Conservation (phyloP, 2,888 invertebrate species). For the Serripes groenlandicus region DNA sequence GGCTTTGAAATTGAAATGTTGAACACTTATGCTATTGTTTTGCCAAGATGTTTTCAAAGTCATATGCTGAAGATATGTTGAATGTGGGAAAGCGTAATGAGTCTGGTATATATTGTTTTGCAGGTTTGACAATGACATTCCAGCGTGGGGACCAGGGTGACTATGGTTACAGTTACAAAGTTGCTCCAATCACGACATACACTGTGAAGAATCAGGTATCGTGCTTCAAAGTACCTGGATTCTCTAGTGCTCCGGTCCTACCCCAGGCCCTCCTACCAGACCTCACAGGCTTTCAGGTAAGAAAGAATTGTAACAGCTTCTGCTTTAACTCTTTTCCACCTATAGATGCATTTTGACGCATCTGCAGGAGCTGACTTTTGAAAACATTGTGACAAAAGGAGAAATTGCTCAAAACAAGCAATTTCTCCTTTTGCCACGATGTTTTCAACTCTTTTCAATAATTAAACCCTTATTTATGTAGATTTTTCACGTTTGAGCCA, state of each 20-base stretch:
- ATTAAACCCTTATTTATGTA: no score
- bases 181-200: slow-evolving; percentile 93
- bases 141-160: slow-evolving; percentile 90
- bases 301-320: background rate
- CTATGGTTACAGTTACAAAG: slow-evolving; percentile 81
- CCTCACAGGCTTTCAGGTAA: slow-evolving; percentile 91
- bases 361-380: background rate
- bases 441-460: background rate
- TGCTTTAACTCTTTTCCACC: background rate
- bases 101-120: slow-evolving; percentile 6
- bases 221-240: slow-evolving; percentile 95
- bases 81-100: no score
- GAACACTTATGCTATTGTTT: no score
- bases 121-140: slow-evolving; percentile 95
- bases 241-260: slow-evolving; percentile 88
- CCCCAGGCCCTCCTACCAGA: slow-evolving; percentile 94
- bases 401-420: background rate
- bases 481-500: no score
- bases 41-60: background rate
- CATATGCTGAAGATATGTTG: background rate
- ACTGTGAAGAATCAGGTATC: slow-evolving; percentile 90
- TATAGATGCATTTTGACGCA: background rate
- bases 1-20: no score
- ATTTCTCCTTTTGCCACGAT: background rate
- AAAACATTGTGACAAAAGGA: background rate